Conservation (phyloP, 2,797 vertebrate species). For the Sciurus vulgaris region DNA sequence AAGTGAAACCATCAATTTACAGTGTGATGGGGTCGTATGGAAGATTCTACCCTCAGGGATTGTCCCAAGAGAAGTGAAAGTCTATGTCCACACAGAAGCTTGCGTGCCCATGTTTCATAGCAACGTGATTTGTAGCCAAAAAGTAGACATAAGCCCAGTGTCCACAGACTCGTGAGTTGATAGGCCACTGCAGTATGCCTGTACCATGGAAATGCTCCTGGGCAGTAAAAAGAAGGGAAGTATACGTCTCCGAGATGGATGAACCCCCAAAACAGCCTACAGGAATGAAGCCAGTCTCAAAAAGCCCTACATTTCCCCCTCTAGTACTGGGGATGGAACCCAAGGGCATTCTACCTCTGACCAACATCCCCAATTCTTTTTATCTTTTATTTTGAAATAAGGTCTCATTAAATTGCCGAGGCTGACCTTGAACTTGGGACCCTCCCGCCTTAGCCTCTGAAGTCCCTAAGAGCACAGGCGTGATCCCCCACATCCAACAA, state of each 20-base stretch:
- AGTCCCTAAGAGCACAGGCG: too few relatives aligned
- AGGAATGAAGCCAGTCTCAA: neutral
- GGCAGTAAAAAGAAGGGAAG: neutral
- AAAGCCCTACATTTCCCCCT: too few relatives aligned
- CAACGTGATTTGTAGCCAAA: neutral
- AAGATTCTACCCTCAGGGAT: neutral
- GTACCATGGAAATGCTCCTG: neutral
- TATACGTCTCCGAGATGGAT: neutral
- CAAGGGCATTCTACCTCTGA: too few relatives aligned
- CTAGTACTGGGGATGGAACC: too few relatives aligned
- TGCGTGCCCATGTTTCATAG: neutral
- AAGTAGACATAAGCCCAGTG: neutral
- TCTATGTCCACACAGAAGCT: neutral
- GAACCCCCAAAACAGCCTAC: neutral
- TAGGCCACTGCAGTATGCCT: neutral
- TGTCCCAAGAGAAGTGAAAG: neutral
- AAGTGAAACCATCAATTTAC: neutral
- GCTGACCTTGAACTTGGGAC: too few relatives aligned
- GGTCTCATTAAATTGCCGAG: too few relatives aligned
- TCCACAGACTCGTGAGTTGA: neutral
- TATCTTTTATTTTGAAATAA: too few relatives aligned
- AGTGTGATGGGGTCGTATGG: neutral
- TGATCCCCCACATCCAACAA: neutral
- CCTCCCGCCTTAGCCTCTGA: too few relatives aligned
- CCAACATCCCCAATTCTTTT: too few relatives aligned